A percentile compares a stretch with the other conserved stretches of the same genome.
phyloP scores from a whole-genome alignment of 2,113 vertebrate genomes.

The Cariama cristata region DNA sequence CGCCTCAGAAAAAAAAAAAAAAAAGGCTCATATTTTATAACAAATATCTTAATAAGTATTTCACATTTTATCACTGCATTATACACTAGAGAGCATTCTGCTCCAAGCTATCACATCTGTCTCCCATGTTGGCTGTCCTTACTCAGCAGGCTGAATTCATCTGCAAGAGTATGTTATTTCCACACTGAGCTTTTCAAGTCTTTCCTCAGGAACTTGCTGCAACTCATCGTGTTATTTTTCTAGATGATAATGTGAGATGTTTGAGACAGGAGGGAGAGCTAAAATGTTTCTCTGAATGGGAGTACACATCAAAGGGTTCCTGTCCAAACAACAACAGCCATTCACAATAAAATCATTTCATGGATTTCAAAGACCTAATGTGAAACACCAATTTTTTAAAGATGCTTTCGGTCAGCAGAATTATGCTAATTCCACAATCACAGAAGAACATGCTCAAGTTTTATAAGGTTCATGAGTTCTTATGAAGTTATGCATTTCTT shows the following conservation, averaged over 20 bases:
- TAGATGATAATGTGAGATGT: background rate
- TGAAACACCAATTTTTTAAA: background rate
- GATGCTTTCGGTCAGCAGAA: background rate
- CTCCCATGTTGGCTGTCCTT: background rate
- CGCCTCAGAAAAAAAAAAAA: background rate
- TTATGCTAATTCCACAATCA: background rate
- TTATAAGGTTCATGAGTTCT: background rate
- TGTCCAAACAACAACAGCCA: background rate
- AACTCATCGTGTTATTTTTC: accelerated
- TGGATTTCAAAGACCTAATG: background rate
- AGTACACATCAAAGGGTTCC: background rate
- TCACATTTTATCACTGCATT: background rate
- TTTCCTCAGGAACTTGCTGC: background rate
- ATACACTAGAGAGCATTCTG: background rate
- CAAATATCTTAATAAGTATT: background rate
- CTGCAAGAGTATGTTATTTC: background rate
- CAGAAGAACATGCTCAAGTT: background rate
- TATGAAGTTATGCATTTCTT: background rate
- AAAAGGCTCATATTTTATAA: background rate
- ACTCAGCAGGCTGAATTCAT: background rate
- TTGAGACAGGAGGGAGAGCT: background rate
- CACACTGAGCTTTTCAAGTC: background rate
- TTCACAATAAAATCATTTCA: background rate
- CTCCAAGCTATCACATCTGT: background rate
- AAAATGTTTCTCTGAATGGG: background rate